Percentiles rank a stretch among this genome's conserved stretches.
These are phyloP conservation scores for Indicator indicator DNA, from an alignment of 2,113 vertebrate genomes.

Conservation along the genomic window DNA sequence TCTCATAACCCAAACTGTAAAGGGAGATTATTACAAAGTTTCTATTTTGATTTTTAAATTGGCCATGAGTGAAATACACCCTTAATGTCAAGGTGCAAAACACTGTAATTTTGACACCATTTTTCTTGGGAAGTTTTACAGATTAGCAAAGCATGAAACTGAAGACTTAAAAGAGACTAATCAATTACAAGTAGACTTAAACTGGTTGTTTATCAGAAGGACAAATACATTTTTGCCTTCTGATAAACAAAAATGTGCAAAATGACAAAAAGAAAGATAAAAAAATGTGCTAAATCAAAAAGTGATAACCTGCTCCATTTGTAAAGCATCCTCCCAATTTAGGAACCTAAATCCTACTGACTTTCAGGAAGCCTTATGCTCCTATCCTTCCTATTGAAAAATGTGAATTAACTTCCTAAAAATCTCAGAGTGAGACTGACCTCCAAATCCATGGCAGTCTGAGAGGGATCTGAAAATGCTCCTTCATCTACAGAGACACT, in stretches of 20 bases:
- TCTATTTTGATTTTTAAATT: slow-evolving; percentile 81
- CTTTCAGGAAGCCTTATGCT: not conserved
- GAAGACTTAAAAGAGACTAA: not conserved
- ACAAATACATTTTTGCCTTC: not conserved
- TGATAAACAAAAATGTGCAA: not conserved
- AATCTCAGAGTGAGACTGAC: not conserved
- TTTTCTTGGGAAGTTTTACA: slow-evolving; percentile 42
- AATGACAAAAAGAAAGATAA: not conserved
- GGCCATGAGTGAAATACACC: slow-evolving; percentile 77
- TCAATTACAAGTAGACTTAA: not conserved
- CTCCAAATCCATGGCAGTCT: not conserved
- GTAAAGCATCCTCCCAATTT: not conserved
- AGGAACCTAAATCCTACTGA: not conserved
- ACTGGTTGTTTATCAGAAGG: not conserved
- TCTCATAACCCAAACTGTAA: slow-evolving; percentile 78
- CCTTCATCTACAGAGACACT: not conserved
- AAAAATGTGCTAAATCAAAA: not conserved
- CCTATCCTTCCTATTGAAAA: not conserved
- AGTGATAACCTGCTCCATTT: not conserved
- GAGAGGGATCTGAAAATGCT: not conserved
- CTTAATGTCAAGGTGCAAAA: slow-evolving; percentile 71
- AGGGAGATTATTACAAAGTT: slow-evolving; percentile 84
- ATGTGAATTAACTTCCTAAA: not conserved
- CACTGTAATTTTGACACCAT: not conserved
- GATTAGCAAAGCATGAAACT: slow-evolving; percentile 18